Evolutionary conservation across 1,140 invertebrate genomes (phyloP).

Genomic region (Drosophila suzukii): DNA sequence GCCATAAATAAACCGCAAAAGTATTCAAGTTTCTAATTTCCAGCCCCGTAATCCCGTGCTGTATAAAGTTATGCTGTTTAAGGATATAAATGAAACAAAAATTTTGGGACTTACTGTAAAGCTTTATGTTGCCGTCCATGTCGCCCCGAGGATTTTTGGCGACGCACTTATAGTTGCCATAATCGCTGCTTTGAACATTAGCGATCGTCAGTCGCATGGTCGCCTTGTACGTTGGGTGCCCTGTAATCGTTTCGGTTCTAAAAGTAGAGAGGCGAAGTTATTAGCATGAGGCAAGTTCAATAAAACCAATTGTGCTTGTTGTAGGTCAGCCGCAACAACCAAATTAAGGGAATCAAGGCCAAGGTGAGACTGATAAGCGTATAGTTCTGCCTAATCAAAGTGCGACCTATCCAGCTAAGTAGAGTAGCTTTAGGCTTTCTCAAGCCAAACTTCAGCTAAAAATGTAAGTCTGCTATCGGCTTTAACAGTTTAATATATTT

Average conservation of each 20-base stretch:
- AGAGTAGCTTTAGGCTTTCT: conserved; percentile 31
- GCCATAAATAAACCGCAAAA: too few relatives aligned
- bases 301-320: conserved; percentile 64
- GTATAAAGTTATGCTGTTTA: too few relatives aligned
- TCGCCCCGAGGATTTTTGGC: conserved; percentile 96
- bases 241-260: conserved; percentile 88
- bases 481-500: neutral
- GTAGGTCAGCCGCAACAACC: conserved; percentile 65
- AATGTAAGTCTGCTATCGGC: too few relatives aligned
- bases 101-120: conserved; percentile 92
- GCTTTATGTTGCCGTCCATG: conserved; percentile 94
- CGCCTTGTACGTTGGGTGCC: conserved; percentile 90
- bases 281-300: conserved; percentile 60
- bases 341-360: conserved; percentile 67
- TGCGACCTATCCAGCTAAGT: conserved; percentile 51
- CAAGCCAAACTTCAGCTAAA: neutral
- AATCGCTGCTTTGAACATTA: conserved; percentile 91
- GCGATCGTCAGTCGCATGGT: conserved; percentile 92
- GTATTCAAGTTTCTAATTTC: too few relatives aligned
- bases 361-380: conserved; percentile 79
- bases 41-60: too few relatives aligned
- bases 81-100: conserved; percentile 46
- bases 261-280: conserved; percentile 13
- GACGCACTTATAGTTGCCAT: conserved; percentile 95
- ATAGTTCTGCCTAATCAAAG: conserved; percentile 65